A percentile compares a stretch with the other conserved stretches of the same genome.
Conservation (phyloP, 2,888 invertebrate genomes). For the Volucella bombylans region DNA sequence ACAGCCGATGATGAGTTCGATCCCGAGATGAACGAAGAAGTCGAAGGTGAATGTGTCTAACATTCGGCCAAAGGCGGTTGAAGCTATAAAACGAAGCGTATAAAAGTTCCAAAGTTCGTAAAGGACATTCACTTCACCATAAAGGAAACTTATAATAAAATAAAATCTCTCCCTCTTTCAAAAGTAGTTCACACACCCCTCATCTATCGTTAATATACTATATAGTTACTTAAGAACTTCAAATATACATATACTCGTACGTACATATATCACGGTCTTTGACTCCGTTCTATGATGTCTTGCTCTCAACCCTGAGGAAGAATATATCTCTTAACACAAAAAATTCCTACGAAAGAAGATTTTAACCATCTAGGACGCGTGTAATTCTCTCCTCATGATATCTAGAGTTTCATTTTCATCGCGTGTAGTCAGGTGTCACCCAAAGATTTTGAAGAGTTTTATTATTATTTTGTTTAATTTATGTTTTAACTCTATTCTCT, state of each 20-base stretch:
- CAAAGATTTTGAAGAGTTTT: slow-evolving; percentile 52
- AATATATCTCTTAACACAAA: slow-evolving; percentile 21
- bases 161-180: neutral
- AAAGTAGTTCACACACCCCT: slow-evolving; percentile 11
- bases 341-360: slow-evolving; percentile 56
- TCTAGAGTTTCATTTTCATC: slow-evolving; percentile 25
- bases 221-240: slow-evolving; percentile 41
- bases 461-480: slow-evolving; percentile 22
- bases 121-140: slow-evolving; percentile 52
- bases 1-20: slow-evolving; percentile 94
- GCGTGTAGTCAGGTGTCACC: slow-evolving; percentile 56
- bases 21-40: slow-evolving; percentile 88
- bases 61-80: slow-evolving; percentile 6
- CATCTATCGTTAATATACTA: slow-evolving; percentile 39
- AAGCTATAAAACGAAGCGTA: slow-evolving; percentile 35
- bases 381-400: slow-evolving; percentile 17
- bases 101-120: slow-evolving; percentile 71
- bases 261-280: neutral
- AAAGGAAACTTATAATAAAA: neutral
- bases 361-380: slow-evolving; percentile 29
- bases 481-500: slow-evolving; percentile 10
- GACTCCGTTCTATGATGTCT: neutral
- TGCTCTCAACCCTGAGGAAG: slow-evolving; percentile 10
- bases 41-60: slow-evolving; percentile 83
- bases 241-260: slow-evolving; percentile 2